Evolutionary conservation across 2,888 invertebrate species (phyloP).

Genomic region (Phaedon cochleariae): DNA sequence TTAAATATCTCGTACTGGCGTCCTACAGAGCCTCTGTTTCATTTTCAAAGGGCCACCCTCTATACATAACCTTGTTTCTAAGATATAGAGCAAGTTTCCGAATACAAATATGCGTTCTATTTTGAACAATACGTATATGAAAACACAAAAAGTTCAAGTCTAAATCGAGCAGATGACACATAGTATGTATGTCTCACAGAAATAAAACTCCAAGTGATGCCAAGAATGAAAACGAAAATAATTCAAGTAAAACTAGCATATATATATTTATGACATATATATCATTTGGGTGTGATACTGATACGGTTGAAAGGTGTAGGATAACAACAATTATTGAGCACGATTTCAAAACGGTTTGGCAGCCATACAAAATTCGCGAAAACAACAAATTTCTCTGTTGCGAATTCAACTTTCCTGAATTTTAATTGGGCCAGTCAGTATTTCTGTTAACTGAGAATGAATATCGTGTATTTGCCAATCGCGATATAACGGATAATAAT

Average conservation of each 20-base stretch:
- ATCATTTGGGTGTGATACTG: conserved; percentile 7
- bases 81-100: no score
- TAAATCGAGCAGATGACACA: conserved; percentile 47
- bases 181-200: conserved; percentile 46
- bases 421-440: background rate
- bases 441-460: background rate
- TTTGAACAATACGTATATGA: background rate
- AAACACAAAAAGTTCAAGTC: conserved; percentile 5
- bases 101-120: background rate
- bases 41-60: no score
- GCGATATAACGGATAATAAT: background rate
- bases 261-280: background rate
- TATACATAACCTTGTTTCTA: no score
- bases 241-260: background rate
- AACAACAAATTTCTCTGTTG: conserved; percentile 8
- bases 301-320: conserved; percentile 5
- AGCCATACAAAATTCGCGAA: background rate
- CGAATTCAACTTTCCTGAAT: background rate
- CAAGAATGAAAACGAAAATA: conserved; percentile 28
- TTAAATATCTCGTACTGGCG: no score
- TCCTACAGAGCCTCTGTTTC: no score
- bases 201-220: conserved; percentile 47
- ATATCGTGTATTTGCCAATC: background rate
- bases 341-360: conserved; percentile 14
- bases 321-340: conserved; percentile 11